Conservation (phyloP, 2,113 vertebrate species). For the Gymnarchus niloticus region DNA sequence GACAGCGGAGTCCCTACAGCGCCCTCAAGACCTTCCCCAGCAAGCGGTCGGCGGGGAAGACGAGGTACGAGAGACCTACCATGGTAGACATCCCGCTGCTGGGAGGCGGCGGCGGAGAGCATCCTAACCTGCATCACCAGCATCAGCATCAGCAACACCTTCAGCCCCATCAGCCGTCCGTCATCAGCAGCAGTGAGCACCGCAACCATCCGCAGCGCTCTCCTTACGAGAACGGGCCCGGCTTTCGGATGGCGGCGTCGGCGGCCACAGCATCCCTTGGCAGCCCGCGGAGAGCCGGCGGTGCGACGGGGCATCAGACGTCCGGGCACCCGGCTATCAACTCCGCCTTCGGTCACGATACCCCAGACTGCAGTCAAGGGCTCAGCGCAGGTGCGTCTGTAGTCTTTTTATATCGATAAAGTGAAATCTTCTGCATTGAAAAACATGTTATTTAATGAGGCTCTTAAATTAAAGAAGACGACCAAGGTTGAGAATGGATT, state of each 20-base stretch:
- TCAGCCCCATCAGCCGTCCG: constrained; percentile 55
- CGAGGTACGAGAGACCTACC: constrained; percentile 80
- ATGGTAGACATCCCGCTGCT: constrained; percentile 79
- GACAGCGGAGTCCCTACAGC: constrained; percentile 79
- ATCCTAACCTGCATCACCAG: constrained; percentile 55
- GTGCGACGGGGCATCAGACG: constrained; percentile 40
- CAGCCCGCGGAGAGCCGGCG: constrained; percentile 49
- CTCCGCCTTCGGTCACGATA: constrained; percentile 46
- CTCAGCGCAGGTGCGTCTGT: constrained; percentile 75
- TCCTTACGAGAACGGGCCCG: constrained; percentile 69
- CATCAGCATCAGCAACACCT: constrained; percentile 54
- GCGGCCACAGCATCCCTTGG: constrained; percentile 50
- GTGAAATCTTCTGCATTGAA: neutral
- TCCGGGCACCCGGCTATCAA: constrained; percentile 54
- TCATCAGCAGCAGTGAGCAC: constrained; percentile 61
- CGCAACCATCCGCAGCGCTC: constrained; percentile 57
- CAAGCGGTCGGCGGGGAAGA: constrained; percentile 69
- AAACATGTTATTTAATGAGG: neutral
- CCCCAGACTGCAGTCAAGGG: constrained; percentile 65
- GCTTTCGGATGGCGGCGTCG: constrained; percentile 54
- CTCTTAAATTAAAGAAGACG: neutral
- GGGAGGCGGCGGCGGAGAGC: constrained; percentile 60
- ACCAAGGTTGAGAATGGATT: neutral
- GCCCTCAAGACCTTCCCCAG: constrained; percentile 79
- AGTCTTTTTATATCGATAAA: neutral